Base-by-base conservation (phyloP, 2,797 vertebrate species). In the Microctenopoma stevenorrisi region DNA sequence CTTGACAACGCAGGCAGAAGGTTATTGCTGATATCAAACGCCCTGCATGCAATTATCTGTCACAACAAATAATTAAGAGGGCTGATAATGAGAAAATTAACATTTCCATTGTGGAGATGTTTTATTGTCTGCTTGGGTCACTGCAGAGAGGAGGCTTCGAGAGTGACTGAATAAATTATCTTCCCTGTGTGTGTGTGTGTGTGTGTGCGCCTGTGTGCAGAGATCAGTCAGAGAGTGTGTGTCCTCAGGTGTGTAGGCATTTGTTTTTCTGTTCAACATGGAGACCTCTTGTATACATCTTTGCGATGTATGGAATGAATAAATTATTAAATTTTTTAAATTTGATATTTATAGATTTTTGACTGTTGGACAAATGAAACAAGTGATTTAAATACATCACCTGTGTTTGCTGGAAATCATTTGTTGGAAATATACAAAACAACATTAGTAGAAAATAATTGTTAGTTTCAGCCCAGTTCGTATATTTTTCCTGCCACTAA, bases 21-120 rank as follows among this genome's bases (percentile, higher is more conserved):
- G 96, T 97, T 98, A 98, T 96, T 96, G 96, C 96, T 96, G 96
- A 98, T 98, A 98, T 95, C 95, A 95, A 95, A 95, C 91, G 92
- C 92, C 92, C 95, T 93, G 95, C 96, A 92, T 95, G 96, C 96
- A 97, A 97, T 98, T 97, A 98, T 97, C 96, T 96, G 94, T 92
- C 94, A 95, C 96, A 97, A 98, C 96, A 98, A 98, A 98, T 98
- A 97, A 97, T 98, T 97, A 96, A 95, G 95, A 93, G 88, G 89
- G 91, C 91, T 94, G 95, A 97, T 96, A 97, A 97, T 96, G 93
- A 93, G 93, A 89, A 96, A 97, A 98, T 98, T 96, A 97, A 98
- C 96, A 97, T 96, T 96, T 97, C 95, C 95, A 96, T 98, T 97
- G 96, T 96, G 93, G 68, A 71, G 73, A 70, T 55, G 76, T 77